These are phyloP conservation scores for Aspidiotus destructor DNA, from an alignment of 2,888 invertebrate species.

Conservation along the genomic window DNA sequence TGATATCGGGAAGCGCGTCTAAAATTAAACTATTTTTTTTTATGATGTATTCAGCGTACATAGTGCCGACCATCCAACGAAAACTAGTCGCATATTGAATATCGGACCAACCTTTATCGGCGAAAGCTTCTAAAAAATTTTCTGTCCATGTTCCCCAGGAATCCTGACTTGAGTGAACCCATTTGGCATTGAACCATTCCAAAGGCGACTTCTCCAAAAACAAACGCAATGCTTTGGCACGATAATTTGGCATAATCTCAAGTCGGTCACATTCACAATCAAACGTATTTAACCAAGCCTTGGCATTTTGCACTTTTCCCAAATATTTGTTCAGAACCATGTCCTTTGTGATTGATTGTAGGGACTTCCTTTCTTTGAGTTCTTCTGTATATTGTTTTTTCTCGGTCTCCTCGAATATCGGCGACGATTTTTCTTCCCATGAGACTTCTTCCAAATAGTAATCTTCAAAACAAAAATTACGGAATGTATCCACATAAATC, in stretches of 20 bases:
- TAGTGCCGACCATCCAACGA: background rate
- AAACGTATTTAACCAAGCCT: constrained; percentile 19
- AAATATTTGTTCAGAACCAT: constrained; percentile 11
- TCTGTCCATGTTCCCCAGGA: constrained; percentile 17
- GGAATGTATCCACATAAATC: constrained; percentile 1
- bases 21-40: constrained; percentile 12
- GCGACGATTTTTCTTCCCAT: background rate
- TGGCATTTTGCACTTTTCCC: constrained; percentile 5
- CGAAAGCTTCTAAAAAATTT: constrained; percentile 21
- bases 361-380: background rate
- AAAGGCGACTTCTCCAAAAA: constrained; percentile 17
- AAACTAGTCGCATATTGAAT: constrained; percentile 8
- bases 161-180: background rate
- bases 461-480: constrained; percentile 8
- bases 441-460: constrained; percentile 5
- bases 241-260: background rate
- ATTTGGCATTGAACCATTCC: constrained; percentile 12
- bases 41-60: background rate
- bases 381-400: constrained; percentile 1
- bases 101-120: constrained; percentile 21
- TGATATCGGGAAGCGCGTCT: constrained; percentile 1
- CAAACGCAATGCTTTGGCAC: constrained; percentile 5
- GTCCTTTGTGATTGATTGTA: constrained; percentile 20
- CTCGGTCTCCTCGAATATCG: background rate
- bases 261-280: constrained; percentile 15